Conservation (phyloP, 2,888 invertebrate genomes). For the Alloplasta piceator region DNA sequence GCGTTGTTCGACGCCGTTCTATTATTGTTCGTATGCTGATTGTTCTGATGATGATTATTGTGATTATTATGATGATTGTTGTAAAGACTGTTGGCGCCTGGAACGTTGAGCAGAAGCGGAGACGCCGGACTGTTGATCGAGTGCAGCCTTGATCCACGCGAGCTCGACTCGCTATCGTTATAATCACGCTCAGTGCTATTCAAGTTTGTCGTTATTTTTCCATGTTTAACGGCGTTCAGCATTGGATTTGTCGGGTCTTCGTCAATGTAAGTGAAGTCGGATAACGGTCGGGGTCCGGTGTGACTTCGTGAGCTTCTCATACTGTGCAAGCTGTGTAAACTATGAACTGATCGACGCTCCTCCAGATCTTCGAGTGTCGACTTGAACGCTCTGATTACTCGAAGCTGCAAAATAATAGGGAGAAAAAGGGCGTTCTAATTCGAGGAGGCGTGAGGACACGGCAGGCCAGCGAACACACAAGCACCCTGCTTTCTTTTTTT, state of each 20-base stretch:
- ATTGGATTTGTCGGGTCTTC: constrained; percentile 86
- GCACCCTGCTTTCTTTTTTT: constrained; percentile 71
- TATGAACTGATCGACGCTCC: constrained; percentile 99
- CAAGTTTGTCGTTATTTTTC: constrained; percentile 67
- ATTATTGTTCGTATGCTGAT: constrained; percentile 71
- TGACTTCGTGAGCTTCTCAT: constrained; percentile 91
- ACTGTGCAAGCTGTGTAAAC: constrained; percentile 96
- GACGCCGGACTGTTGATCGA: constrained; percentile 80
- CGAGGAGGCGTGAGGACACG: constrained; percentile 78
- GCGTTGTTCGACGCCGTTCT: constrained; percentile 73
- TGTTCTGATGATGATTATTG: constrained; percentile 72
- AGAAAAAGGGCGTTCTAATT: constrained; percentile 82
- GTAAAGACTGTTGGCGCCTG: constrained; percentile 77
- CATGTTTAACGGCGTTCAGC: constrained; percentile 77
- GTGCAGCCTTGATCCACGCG: constrained; percentile 75
- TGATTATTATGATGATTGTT: constrained; percentile 76
- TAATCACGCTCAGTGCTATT: constrained; percentile 89
- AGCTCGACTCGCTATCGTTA: constrained; percentile 86
- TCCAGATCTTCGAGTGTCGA: constrained; percentile 99
- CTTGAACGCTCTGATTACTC: constrained; percentile 99
- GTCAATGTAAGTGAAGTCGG: constrained; percentile 94
- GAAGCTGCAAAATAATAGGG: constrained; percentile 95
- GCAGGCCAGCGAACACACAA: constrained; percentile 81
- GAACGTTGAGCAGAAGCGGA: constrained; percentile 80
- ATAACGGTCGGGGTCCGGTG: constrained; percentile 89